Conservation (phyloP, 2,888 invertebrate genomes). For the Ypsolopha scabrella region DNA sequence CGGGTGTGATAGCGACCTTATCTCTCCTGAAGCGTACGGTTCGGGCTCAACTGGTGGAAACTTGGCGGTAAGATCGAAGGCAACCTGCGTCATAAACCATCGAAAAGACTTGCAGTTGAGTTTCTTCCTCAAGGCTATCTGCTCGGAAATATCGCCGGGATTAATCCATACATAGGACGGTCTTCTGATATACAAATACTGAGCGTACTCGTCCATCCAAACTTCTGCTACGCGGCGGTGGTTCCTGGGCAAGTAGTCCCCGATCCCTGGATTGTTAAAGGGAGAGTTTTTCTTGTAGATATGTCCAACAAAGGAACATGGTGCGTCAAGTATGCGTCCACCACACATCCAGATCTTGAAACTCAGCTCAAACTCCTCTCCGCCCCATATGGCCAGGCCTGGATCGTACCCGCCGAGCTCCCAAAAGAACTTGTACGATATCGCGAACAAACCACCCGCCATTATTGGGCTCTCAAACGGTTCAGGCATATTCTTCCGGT, state of each 20-base stretch:
- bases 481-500: conserved; percentile 79
- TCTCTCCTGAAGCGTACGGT: conserved; percentile 83
- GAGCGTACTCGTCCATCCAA: conserved; percentile 98
- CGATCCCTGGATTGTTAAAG: conserved; percentile 90
- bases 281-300: conserved; percentile 89
- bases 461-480: conserved; percentile 95
- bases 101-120: conserved; percentile 92
- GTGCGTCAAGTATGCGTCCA: conserved; percentile 91
- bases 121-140: conserved; percentile 78
- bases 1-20: conserved; percentile 73
- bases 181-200: conserved; percentile 83
- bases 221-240: conserved; percentile 94
- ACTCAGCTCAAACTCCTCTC: conserved; percentile 96
- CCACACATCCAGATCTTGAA: conserved; percentile 98
- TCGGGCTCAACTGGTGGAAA: conserved; percentile 92
- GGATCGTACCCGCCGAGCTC: conserved; percentile 94
- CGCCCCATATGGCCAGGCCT: conserved; percentile 96
- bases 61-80: conserved; percentile 87
- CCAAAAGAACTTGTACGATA: conserved; percentile 93
- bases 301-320: conserved; percentile 94
- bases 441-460: conserved; percentile 98
- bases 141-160: conserved; percentile 84
- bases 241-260: conserved; percentile 90
- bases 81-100: conserved; percentile 92
- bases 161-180: conserved; percentile 82